Conservation (phyloP, 2,888 invertebrate species). For the Halocaridina rubra region DNA sequence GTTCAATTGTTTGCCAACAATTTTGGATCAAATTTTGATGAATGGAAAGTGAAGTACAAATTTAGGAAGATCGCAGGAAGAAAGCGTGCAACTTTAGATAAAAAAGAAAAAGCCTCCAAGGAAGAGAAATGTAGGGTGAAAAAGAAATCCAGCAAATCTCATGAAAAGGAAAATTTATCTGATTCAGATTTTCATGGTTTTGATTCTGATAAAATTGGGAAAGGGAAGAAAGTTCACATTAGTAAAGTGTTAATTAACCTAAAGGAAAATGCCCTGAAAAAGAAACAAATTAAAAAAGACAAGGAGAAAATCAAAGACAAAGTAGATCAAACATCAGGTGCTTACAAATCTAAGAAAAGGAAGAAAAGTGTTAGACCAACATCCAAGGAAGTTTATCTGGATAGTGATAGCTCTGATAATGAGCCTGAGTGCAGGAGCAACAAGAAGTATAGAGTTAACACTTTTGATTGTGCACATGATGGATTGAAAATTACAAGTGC, state of each 20-base stretch:
- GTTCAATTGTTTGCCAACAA: slow-evolving; percentile 37
- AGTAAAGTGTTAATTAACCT: background rate
- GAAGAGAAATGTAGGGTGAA: background rate
- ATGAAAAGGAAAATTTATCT: background rate
- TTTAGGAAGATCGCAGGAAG: background rate
- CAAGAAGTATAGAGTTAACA: too few species aligned
- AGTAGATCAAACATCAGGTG: background rate
- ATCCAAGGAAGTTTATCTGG: background rate
- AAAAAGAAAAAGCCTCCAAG: background rate
- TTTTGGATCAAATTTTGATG: slow-evolving; percentile 40
- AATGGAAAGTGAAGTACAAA: slow-evolving; percentile 22
- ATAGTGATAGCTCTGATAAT: background rate
- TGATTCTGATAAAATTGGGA: background rate
- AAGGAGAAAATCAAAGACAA: background rate
- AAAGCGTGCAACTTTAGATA: background rate
- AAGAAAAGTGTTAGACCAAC: background rate
- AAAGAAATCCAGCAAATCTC: background rate
- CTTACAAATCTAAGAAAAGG: background rate
- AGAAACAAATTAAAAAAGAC: background rate
- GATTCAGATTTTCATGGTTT: background rate
- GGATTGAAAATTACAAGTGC: too few species aligned
- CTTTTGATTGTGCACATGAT: too few species aligned
- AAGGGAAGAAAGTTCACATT: background rate
- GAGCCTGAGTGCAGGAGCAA: background rate
- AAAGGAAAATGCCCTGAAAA: background rate